Evolutionary conservation across 1,140 invertebrate genomes (phyloP).

Genomic region (Nasonia vitripennis): DNA sequence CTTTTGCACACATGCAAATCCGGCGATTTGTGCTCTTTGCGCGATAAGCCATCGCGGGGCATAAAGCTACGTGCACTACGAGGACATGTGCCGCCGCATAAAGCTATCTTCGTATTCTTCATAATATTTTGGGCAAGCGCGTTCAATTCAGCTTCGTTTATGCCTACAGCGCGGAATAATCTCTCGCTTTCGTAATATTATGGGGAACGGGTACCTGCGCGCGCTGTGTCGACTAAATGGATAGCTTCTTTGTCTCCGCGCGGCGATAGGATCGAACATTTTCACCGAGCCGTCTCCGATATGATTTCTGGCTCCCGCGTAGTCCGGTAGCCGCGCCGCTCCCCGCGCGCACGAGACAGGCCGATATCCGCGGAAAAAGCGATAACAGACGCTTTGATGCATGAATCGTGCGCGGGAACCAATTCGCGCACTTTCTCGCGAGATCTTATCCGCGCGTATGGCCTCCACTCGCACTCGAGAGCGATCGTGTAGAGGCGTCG

Average conservation of each 20-base stretch:
- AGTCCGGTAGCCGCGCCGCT: neutral
- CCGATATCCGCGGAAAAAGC: too few species aligned
- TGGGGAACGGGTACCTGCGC: too few species aligned
- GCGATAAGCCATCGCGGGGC: neutral
- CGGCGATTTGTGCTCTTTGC: neutral
- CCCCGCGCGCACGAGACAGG: too few species aligned
- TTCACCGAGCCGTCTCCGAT: too few species aligned
- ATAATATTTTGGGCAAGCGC: neutral
- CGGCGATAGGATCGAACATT: neutral
- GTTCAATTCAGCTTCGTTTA: neutral
- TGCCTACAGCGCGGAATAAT: neutral
- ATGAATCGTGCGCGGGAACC: slow-evolving; percentile 2
- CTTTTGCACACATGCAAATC: too few species aligned
- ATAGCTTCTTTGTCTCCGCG: too few species aligned
- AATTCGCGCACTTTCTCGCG: neutral
- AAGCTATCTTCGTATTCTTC: neutral
- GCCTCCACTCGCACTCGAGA: neutral
- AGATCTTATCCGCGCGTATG: too few species aligned
- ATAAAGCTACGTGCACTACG: neutral
- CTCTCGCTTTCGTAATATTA: neutral
- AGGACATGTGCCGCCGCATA: too few species aligned
- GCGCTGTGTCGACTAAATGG: too few species aligned
- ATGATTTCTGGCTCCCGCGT: neutral
- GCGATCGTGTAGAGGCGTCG: slow-evolving; percentile 16
- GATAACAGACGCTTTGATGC: neutral